Conservation (phyloP, 2,888 invertebrate species). For the Bellardia pandia region DNA sequence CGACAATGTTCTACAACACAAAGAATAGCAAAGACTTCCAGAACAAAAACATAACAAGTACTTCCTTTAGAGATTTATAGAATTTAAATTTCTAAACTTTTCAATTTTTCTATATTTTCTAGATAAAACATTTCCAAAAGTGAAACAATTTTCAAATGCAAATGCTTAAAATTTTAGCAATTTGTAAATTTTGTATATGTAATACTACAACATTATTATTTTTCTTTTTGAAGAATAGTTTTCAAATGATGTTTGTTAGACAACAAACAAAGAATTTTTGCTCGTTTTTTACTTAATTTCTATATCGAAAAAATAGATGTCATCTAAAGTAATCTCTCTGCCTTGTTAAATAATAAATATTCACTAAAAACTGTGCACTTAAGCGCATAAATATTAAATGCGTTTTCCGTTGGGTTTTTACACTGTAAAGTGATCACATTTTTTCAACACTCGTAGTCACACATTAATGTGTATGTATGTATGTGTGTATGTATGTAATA, state of each 20-base stretch:
- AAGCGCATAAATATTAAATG: constrained; percentile 70
- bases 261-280: background rate
- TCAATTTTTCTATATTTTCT: too few relatives aligned
- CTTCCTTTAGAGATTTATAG: too few relatives aligned
- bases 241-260: background rate
- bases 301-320: constrained; percentile 2
- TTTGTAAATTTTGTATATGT: too few relatives aligned
- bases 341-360: constrained; percentile 66
- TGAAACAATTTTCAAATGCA: too few relatives aligned
- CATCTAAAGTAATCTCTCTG: constrained; percentile 37
- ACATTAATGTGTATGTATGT: background rate
- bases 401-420: constrained; percentile 55
- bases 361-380: constrained; percentile 68
- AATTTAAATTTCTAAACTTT: too few relatives aligned
- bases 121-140: too few relatives aligned
- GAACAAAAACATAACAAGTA: too few relatives aligned
- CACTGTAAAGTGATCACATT: constrained; percentile 52
- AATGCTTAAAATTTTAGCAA: too few relatives aligned
- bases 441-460: background rate
- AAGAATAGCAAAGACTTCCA: too few relatives aligned
- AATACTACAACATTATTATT: too few relatives aligned
- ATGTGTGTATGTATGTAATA: background rate
- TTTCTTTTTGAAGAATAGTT: too few relatives aligned
- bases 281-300: background rate
- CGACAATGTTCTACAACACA: too few relatives aligned